A percentile compares a stretch with the other conserved stretches of the same genome.
Conservation (phyloP, 2,797 vertebrate species). For the Bradypodion ventrale region DNA sequence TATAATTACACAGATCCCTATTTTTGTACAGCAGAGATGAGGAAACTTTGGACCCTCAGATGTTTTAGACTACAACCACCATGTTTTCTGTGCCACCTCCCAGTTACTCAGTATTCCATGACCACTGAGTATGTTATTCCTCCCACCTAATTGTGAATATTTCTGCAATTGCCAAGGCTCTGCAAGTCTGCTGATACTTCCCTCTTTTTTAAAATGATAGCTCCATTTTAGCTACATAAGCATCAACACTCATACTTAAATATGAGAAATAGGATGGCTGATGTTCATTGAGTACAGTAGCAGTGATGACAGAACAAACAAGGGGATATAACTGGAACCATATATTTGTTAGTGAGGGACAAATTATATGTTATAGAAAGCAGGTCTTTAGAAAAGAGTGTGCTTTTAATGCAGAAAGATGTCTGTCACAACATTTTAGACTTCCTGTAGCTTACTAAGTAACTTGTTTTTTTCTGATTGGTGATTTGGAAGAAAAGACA, state of each 20-base stretch:
- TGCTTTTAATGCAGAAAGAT: too few species aligned
- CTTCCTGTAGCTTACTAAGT: too few species aligned
- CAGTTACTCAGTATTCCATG: not conserved
- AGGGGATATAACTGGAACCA: too few species aligned
- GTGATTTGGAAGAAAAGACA: too few species aligned
- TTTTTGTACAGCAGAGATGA: too few species aligned
- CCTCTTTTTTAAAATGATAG: not conserved
- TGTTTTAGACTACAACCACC: too few species aligned
- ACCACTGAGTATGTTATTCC: not conserved
- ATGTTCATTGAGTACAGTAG: not conserved
- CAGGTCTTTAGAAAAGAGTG: too few species aligned
- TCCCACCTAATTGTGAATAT: not conserved
- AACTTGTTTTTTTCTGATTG: too few species aligned
- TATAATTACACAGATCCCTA: not conserved
- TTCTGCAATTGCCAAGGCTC: not conserved
- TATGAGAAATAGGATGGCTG: not conserved
- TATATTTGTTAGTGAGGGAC: too few species aligned
- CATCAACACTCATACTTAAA: not conserved
- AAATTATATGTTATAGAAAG: too few species aligned
- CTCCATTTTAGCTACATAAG: not conserved
- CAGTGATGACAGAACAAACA: not conserved
- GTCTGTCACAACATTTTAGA: too few species aligned
- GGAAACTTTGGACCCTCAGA: too few species aligned
- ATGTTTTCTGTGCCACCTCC: not conserved
- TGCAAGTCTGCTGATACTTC: not conserved